Evolutionary conservation across 1,140 invertebrate species (phyloP), one percentile per base, ranked within the genome.

Genomic region (Sinella curviseta): DNA sequence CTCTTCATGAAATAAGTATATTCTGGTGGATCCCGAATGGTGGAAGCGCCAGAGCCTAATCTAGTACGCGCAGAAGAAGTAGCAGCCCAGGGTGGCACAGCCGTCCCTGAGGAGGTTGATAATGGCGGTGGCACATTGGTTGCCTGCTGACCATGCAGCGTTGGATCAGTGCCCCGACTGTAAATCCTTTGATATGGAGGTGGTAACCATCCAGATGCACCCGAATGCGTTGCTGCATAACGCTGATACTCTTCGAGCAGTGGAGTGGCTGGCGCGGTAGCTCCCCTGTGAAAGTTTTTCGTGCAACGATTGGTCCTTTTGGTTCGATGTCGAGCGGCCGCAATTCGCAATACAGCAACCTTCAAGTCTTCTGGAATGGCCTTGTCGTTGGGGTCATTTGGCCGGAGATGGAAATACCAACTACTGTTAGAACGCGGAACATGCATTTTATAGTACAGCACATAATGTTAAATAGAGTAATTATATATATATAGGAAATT

Each of bases 361-460:
- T 84, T 84, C 20, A 84, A 70, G 28, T 82, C 77, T 34, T 82
- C 81, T 0, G 83, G 83, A 26, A 82, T 30, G n/a, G 76, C 55
- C 30, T 75, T 77, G 77, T 84, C 83, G 60, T 84, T 84, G 2
- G 81, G 81, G 34, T 84, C 83, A 60, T 84, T 84, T 0, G 83
- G 83, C 36, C 77, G 74, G n/a, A 82, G 36, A 1, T 74, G 30
- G 34, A 81, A 81, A 65, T 70, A 74, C 77, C 79, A 82, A 60
- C 74, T 80, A 28, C 1, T 55, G 65, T 12, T 55, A 67, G 54
- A 26, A 33, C n/a, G n/a, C n/a, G n/a, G n/a, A n/a, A 78, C 57
- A 60, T 65, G 3, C 12, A 17, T 74, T 30, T 14, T 34, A 30
- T n/a, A 24, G 60, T 67, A 67, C 4, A 24, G 24, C n/a, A n/a